These are phyloP conservation scores for Spondyliosoma cantharus DNA, from an alignment of 2,797 vertebrate genomes.

Conservation along the genomic window DNA sequence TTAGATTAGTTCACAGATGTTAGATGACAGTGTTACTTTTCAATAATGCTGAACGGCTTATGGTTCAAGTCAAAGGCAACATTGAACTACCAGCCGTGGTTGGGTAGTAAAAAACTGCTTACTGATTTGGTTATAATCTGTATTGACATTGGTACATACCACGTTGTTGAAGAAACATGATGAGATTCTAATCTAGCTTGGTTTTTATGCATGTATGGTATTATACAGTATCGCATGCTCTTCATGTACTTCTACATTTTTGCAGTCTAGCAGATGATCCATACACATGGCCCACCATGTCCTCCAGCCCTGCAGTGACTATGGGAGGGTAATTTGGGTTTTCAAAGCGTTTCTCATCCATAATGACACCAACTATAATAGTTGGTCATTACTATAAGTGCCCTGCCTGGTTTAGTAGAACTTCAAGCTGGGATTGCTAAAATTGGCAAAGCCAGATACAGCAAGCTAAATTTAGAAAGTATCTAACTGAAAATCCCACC, in stretches of 20 bases:
- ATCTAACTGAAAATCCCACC: too few species aligned
- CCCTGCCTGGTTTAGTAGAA: not conserved
- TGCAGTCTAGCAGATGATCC: not conserved
- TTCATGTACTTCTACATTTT: not conserved
- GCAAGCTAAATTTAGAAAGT: too few species aligned
- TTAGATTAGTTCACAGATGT: not conserved
- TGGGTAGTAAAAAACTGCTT: not conserved
- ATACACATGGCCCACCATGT: not conserved
- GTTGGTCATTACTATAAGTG: not conserved
- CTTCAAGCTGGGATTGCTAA: not conserved
- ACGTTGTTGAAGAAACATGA: not conserved
- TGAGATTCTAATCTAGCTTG: constrained; percentile 8
- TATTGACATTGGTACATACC: not conserved
- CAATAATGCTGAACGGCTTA: not conserved
- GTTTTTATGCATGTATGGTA: not conserved
- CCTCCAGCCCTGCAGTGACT: not conserved
- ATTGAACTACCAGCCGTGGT: not conserved
- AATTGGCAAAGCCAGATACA: too few species aligned
- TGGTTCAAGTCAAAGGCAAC: not conserved
- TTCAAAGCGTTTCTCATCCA: not conserved
- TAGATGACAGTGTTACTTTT: not conserved
- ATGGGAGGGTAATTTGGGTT: not conserved
- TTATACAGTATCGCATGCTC: not conserved
- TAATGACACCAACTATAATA: not conserved
- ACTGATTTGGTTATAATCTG: not conserved